Percentiles rank a stretch among this genome's conserved stretches.
Conservation (phyloP, 2,888 invertebrate genomes). For the Oithona nana region DNA sequence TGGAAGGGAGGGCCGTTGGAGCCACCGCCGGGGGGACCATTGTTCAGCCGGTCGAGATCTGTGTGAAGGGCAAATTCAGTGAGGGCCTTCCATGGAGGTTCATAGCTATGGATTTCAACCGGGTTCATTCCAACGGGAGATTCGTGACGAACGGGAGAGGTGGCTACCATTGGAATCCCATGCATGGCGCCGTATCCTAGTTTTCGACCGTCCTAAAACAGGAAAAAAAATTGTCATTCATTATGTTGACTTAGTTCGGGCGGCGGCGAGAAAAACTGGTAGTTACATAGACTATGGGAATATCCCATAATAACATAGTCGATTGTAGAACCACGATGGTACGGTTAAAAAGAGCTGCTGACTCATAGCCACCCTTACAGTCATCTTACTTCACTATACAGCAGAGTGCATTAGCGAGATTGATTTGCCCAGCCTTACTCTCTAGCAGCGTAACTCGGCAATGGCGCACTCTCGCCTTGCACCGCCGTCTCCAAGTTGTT, state of each 20-base stretch:
- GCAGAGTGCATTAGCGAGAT: background rate
- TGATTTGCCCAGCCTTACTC: slow-evolving; percentile 4
- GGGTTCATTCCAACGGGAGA: slow-evolving; percentile 67
- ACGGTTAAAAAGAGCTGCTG: too few species aligned
- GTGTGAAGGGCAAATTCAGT: slow-evolving; percentile 88
- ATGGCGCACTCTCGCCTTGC: too few species aligned
- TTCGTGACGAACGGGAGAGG: slow-evolving; percentile 42
- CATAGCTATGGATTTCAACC: slow-evolving; percentile 77
- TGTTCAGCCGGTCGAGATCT: slow-evolving; percentile 63
- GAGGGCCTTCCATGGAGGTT: slow-evolving; percentile 91
- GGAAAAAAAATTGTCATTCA: slow-evolving; percentile 16
- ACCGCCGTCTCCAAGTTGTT: too few species aligned
- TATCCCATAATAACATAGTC: background rate
- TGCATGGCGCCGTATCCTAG: slow-evolving; percentile 85
- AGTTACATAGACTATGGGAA: too few species aligned
- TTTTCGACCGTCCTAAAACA: slow-evolving; percentile 69
- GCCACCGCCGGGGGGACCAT: slow-evolving; percentile 28
- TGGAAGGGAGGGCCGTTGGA: slow-evolving; percentile 70
- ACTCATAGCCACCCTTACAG: too few species aligned
- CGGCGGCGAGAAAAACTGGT: too few species aligned
- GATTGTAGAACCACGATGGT: too few species aligned
- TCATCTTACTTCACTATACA: background rate
- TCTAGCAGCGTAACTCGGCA: too few species aligned
- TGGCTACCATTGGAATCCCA: slow-evolving; percentile 92
- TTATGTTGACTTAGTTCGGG: slow-evolving; percentile 6